These are phyloP conservation scores for Spheniscus mendiculus DNA, from an alignment of 2,113 vertebrate species.

Conservation along the genomic window DNA sequence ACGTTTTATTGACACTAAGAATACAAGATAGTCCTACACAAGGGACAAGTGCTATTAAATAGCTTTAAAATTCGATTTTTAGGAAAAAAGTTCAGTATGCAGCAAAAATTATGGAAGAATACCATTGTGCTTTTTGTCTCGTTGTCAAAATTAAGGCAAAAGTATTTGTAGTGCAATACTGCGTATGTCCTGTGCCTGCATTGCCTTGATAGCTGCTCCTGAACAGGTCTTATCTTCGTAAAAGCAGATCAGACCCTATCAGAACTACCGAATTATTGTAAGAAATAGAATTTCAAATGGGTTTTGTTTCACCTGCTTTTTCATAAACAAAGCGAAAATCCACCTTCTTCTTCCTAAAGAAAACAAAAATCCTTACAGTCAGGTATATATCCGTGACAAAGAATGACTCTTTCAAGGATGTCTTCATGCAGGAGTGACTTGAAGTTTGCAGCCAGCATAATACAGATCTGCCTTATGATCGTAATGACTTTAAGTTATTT, in stretches of 20 bases:
- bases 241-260: background rate
- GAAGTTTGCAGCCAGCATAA: background rate
- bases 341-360: background rate
- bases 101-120: background rate
- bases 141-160: background rate
- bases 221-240: background rate
- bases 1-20: background rate
- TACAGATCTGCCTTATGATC: background rate
- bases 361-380: background rate
- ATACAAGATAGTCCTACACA: background rate
- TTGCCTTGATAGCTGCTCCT: background rate
- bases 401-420: background rate
- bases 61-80: background rate
- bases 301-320: background rate
- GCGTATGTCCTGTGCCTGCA: rapidly evolving
- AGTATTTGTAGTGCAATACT: background rate
- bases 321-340: background rate
- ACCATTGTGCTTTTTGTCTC: background rate
- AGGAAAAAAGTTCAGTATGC: background rate
- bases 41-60: background rate
- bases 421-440: background rate
- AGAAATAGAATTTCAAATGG: background rate
- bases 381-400: background rate
- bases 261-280: background rate
- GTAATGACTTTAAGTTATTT: background rate